Conservation (phyloP, 2,113 vertebrate genomes). For the Myotis brandtii region DNA sequence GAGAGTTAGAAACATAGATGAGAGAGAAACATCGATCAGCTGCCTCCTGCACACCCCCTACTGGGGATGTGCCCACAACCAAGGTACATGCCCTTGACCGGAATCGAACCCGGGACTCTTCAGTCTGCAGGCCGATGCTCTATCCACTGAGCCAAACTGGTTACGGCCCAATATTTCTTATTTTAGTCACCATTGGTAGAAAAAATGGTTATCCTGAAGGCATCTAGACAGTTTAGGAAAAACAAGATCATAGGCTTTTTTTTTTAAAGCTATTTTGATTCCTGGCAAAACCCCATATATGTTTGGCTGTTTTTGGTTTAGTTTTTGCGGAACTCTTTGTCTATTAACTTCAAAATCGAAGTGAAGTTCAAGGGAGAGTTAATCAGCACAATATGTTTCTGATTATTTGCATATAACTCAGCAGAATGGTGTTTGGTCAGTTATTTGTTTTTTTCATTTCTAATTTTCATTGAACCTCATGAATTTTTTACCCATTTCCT, state of each 20-base stretch:
- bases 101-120: too few relatives aligned
- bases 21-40: too few relatives aligned
- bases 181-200: slow-evolving; percentile 33
- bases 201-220: slow-evolving; percentile 25
- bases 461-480: slow-evolving; percentile 60
- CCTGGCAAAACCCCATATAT: slow-evolving; percentile 44
- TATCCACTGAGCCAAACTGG: too few relatives aligned
- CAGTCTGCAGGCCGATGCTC: too few relatives aligned
- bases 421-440: slow-evolving; percentile 62
- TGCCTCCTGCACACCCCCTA: too few relatives aligned
- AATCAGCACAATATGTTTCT: slow-evolving; percentile 56
- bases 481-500: slow-evolving; percentile 32
- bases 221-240: slow-evolving; percentile 66
- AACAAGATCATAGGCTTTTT: slow-evolving; percentile 40
- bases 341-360: slow-evolving; percentile 60
- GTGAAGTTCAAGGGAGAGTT: slow-evolving; percentile 25
- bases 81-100: too few relatives aligned
- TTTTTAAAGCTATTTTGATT: slow-evolving; percentile 40
- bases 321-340: slow-evolving; percentile 58
- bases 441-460: slow-evolving; percentile 58
- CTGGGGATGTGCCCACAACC: too few relatives aligned
- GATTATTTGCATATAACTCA: slow-evolving; percentile 72
- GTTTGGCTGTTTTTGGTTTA: slow-evolving; percentile 69
- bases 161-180: not conserved
- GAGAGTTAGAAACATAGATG: too few relatives aligned